Conservation (phyloP, 2,113 vertebrate species). For the Rana temporaria region DNA sequence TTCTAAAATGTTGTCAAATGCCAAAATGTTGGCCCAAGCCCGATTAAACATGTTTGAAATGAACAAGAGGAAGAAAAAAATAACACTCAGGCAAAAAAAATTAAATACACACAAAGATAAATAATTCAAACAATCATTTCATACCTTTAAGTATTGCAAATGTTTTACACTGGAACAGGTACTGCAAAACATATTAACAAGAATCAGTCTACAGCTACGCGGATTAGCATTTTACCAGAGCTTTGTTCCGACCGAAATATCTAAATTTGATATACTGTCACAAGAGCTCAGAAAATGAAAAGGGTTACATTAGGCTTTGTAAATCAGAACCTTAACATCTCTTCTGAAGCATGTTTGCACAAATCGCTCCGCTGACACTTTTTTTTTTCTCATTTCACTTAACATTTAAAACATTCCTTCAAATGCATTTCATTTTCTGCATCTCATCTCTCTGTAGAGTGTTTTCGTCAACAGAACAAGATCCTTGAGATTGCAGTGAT, state of each 20-base stretch:
- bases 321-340: slow-evolving; percentile 50
- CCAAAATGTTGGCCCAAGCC: too few relatives aligned
- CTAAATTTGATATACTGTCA: slow-evolving; percentile 47
- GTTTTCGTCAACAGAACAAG: slow-evolving; percentile 29
- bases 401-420: slow-evolving; percentile 46
- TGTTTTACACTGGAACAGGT: slow-evolving; percentile 22
- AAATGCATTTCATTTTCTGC: slow-evolving; percentile 44
- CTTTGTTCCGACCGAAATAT: slow-evolving; percentile 48
- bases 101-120: neutral
- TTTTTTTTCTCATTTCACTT: slow-evolving; percentile 45
- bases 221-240: slow-evolving; percentile 49
- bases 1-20: too few relatives aligned
- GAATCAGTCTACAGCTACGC: slow-evolving; percentile 24
- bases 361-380: slow-evolving; percentile 35
- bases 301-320: slow-evolving; percentile 40
- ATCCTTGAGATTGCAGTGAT: slow-evolving; percentile 28
- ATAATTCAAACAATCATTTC: slow-evolving; percentile 35
- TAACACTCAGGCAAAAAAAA: neutral
- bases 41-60: too few relatives aligned
- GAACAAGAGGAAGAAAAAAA: neutral
- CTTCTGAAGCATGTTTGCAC: slow-evolving; percentile 40
- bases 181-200: slow-evolving; percentile 30
- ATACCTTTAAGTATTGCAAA: slow-evolving; percentile 21
- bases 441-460: neutral
- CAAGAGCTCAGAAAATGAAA: slow-evolving; percentile 13